These are phyloP conservation scores for Neodontobutis hainanensis DNA, from an alignment of 2,113 vertebrate genomes.

Conservation along the genomic window DNA sequence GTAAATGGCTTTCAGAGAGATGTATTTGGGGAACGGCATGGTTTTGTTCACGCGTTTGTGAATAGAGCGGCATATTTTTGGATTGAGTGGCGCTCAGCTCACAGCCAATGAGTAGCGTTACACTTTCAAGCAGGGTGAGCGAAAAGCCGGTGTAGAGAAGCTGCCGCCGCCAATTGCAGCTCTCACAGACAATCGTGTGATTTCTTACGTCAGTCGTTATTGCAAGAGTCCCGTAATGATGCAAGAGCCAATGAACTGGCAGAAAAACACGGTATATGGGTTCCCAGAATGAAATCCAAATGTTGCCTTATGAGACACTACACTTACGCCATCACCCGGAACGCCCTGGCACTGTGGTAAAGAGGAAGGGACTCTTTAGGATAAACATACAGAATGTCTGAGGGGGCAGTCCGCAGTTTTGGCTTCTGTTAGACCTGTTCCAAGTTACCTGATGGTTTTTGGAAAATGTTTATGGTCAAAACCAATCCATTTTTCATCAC, in stretches of 20 bases:
- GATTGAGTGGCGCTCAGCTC: conserved; percentile 26
- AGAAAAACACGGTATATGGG: background rate
- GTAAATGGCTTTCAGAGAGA: background rate
- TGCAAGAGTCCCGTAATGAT: conserved; percentile 10
- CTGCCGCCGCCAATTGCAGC: conserved; percentile 7
- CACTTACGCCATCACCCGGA: background rate
- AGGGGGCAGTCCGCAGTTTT: conserved; percentile 33
- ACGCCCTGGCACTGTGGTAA: background rate
- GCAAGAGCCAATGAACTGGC: conserved; percentile 25
- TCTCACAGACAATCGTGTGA: background rate
- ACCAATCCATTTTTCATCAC: background rate
- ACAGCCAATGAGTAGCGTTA: conserved; percentile 47
- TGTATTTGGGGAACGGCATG: background rate
- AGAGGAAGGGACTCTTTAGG: conserved; percentile 16
- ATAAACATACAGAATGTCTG: conserved; percentile 12
- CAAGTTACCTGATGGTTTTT: background rate
- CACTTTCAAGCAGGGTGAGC: conserved; percentile 18
- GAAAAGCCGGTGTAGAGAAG: conserved; percentile 28
- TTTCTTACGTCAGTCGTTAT: background rate
- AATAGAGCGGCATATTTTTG: conserved; percentile 18
- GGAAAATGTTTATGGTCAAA: conserved; percentile 29
- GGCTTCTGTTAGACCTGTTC: conserved; percentile 41
- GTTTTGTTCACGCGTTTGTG: background rate
- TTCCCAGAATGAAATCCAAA: background rate
- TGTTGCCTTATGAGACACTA: too few relatives aligned